These are phyloP conservation scores for Drosophila engyochracea DNA, from an alignment of 2,888 invertebrate genomes.

Conservation along the genomic window DNA sequence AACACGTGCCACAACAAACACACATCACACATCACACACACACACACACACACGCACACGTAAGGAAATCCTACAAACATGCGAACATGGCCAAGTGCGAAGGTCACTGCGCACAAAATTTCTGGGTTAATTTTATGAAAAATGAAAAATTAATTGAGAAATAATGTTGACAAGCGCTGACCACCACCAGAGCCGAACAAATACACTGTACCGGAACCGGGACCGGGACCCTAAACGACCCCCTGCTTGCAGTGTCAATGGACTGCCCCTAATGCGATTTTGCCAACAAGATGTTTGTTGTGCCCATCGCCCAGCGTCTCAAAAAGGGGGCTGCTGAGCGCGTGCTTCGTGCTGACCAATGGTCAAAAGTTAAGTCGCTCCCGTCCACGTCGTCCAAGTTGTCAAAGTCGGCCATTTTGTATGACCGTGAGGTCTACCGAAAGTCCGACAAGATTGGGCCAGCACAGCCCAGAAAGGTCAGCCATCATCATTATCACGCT, in stretches of 20 bases:
- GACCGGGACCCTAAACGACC: slow-evolving; percentile 39
- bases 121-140: slow-evolving; percentile 83
- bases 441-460: slow-evolving; percentile 26
- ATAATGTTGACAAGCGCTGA: slow-evolving; percentile 83
- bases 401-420: slow-evolving; percentile 75
- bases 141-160: slow-evolving; percentile 84
- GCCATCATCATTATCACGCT: slow-evolving; percentile 84
- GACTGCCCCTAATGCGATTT: slow-evolving; percentile 72
- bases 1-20: slow-evolving; percentile 57
- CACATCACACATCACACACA: slow-evolving; percentile 15
- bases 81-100: slow-evolving; percentile 69
- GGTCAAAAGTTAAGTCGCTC: slow-evolving; percentile 83
- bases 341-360: slow-evolving; percentile 80
- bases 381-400: slow-evolving; percentile 13
- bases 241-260: slow-evolving; percentile 77
- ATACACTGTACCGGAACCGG: slow-evolving; percentile 1
- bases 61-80: slow-evolving; percentile 47
- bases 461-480: slow-evolving; percentile 73
- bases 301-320: slow-evolving; percentile 39
- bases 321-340: slow-evolving; percentile 30
- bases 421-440: slow-evolving; percentile 2
- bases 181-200: slow-evolving; percentile 62
- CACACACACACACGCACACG: slow-evolving; percentile 5
- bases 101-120: slow-evolving; percentile 77
- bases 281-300: slow-evolving; percentile 31